These are phyloP conservation scores for Otolemur garnettii DNA, from an alignment of 2,113 vertebrate genomes.

Conservation along the genomic window DNA sequence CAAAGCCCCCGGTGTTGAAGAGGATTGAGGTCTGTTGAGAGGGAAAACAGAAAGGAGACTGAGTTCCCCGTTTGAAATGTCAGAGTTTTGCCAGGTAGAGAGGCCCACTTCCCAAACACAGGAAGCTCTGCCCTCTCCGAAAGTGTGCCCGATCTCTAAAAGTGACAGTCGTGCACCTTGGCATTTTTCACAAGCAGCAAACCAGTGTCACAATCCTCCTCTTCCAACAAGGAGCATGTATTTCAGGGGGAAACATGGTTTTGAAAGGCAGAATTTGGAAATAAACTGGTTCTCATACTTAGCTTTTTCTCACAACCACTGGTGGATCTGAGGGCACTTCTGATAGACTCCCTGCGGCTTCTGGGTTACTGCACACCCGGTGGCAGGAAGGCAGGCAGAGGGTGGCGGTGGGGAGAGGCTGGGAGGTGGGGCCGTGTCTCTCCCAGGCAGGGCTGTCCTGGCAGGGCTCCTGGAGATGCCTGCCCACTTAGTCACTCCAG, in stretches of 20 bases:
- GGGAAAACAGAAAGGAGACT: neutral
- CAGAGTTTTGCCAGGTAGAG: neutral
- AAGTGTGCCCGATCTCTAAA: too few relatives aligned
- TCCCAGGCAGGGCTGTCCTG: neutral
- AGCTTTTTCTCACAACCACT: neutral
- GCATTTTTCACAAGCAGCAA: neutral
- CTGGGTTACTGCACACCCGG: fast-evolving
- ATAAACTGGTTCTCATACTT: neutral
- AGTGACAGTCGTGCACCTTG: fast-evolving
- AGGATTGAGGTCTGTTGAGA: conserved; percentile 52
- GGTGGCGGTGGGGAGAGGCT: neutral
- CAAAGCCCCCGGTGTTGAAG: conserved; percentile 51
- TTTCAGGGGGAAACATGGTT: neutral
- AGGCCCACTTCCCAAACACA: fast-evolving
- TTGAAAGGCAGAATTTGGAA: neutral
- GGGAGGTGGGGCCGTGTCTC: neutral
- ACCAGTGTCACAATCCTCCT: neutral
- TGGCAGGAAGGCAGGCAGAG: neutral
- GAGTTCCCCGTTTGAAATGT: conserved; percentile 4
- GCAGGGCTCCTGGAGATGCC: neutral
- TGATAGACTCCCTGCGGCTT: neutral
- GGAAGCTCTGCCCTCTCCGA: neutral
- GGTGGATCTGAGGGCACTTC: too few relatives aligned
- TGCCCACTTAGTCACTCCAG: conserved; percentile 60
- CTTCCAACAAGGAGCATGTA: neutral